Evolutionary conservation across 1,140 invertebrate genomes (phyloP), one percentile per base, ranked within the genome.

Genomic region (Phenacoccus solenopsis): DNA sequence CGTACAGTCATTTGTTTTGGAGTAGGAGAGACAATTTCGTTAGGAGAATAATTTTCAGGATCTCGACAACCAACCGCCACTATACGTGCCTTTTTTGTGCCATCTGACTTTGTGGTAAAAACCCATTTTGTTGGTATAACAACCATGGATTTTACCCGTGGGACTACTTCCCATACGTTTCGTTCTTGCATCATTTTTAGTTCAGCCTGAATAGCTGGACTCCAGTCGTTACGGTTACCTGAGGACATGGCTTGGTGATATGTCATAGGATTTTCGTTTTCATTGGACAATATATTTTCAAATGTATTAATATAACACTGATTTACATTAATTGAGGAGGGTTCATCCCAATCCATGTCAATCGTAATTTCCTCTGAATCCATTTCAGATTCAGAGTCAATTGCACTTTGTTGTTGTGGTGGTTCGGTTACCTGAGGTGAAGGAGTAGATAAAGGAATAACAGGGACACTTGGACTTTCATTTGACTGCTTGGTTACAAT

Each of bases 81-180:
- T 64, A 75, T 22, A 27, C 72, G 70, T 10, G 73, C 74, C 61
- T 73, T 73, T 27, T 38, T 71, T 16, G 24, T 71, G 7, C 61
- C 68, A 13, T 73, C 71, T n/a, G 24, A 0, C 59, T 74, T 75
- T 28, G 67, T 73, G 69, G 32, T 69, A 67, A 70, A 75, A 0
- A 74, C 71, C 74, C 75, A 75, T 38, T 72, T 71, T 22, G 30
- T 27, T 57, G 74, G 73, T 70, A 77, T 75, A 24, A 74, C 68
- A 71, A 77, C 76, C 75, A 70, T 56, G 28, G 76, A 70, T 67
- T 73, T 38, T 73, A 73, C 75, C 73, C 73, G 27, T 68, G 75
- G 7, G 70, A 76, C 74, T 61, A 78, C 70, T 74, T 72, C 27
- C 78, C 78, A 79, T 13, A 74, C 77, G 16, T 76, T 72, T 73